A percentile compares a stretch with the other conserved stretches of the same genome.
These are phyloP conservation scores for Nemapogon koenigi DNA, from an alignment of 2,888 invertebrate species.

Conservation along the genomic window DNA sequence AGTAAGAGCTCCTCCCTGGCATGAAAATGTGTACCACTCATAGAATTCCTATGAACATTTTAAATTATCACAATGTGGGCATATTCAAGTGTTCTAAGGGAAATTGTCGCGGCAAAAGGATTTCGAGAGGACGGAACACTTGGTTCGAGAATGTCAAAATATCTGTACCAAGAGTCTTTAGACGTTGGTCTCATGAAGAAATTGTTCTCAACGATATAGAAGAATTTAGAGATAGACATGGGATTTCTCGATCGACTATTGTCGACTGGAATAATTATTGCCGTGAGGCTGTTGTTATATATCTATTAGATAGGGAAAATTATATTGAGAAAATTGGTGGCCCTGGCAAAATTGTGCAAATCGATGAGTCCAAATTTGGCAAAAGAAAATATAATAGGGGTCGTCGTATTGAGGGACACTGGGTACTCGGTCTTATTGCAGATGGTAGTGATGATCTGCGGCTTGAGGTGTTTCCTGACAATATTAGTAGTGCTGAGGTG, in stretches of 20 bases:
- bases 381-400: conserved; percentile 16
- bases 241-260: not conserved
- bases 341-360: conserved; percentile 17
- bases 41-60: too few species aligned
- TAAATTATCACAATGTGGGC: too few species aligned
- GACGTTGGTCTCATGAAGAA: conserved; percentile 1
- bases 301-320: conserved; percentile 14
- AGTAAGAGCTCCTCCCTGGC: too few species aligned
- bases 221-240: not conserved
- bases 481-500: not conserved
- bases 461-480: conserved; percentile 21
- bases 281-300: conserved; percentile 15
- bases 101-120: not conserved
- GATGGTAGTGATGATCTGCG: conserved; percentile 20
- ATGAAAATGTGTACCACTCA: too few species aligned
- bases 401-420: conserved; percentile 1
- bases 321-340: conserved; percentile 15
- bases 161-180: conserved; percentile 7
- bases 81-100: too few species aligned
- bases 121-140: conserved; percentile 2
- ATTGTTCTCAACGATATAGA: conserved; percentile 6
- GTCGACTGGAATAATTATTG: conserved; percentile 17
- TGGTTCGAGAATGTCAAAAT: conserved; percentile 14
- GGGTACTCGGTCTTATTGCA: conserved; percentile 19
- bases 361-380: conserved; percentile 18